Conservation (phyloP, 2,888 invertebrate species). For the Hypomecis punctinalis region DNA sequence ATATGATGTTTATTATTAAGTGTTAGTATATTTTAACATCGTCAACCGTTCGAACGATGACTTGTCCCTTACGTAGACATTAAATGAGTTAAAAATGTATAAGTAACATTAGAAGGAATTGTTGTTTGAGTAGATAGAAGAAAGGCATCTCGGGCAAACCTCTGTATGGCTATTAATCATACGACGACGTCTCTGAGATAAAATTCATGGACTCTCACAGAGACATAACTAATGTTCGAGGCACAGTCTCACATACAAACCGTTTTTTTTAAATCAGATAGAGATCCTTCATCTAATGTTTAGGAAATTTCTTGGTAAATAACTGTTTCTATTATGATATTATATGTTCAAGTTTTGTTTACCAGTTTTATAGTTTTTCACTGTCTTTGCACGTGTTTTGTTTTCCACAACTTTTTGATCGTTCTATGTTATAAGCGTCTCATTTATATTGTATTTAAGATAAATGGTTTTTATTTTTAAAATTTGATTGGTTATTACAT, state of each 20-base stretch:
- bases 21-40: background rate
- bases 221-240: conserved; percentile 41
- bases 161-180: conserved; percentile 78
- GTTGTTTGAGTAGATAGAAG: conserved; percentile 68
- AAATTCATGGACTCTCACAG: conserved; percentile 61
- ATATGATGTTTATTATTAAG: too few species aligned
- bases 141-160: conserved; percentile 70
- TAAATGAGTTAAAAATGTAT: conserved; percentile 65
- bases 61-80: conserved; percentile 26
- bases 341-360: conserved; percentile 20
- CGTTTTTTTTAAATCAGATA: conserved; percentile 49
- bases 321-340: conserved; percentile 46
- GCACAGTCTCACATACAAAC: conserved; percentile 50
- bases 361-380: background rate
- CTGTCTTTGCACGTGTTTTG: background rate
- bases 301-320: conserved; percentile 52
- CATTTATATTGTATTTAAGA: too few species aligned
- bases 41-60: conserved; percentile 21
- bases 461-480: too few species aligned
- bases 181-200: conserved; percentile 69
- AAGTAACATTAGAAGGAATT: conserved; percentile 62
- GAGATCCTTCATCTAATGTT: conserved; percentile 51
- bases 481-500: too few species aligned
- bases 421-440: too few species aligned
- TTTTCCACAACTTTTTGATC: too few species aligned